Base-by-base conservation (phyloP, 2,797 vertebrate genomes). In the Gallirallus australis region DNA sequence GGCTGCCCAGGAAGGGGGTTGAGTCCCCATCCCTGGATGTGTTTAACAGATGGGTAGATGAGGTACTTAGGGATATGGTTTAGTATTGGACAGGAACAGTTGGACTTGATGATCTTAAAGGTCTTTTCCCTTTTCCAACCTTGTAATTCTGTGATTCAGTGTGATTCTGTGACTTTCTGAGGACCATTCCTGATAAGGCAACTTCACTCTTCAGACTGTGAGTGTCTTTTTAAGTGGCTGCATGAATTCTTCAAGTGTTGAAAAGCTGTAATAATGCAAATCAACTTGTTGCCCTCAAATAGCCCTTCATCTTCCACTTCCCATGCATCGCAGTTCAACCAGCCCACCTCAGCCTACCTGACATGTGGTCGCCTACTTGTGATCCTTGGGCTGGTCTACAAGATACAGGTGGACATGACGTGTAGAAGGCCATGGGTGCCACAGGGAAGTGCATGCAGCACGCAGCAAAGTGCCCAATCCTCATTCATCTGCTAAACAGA, bases 361-460 rank as follows among this genome's bases (percentile, higher is more conserved):
- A 0, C 27, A 0, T 3, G 31, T 17, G 9, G 17, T 45, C 19
- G 59, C 13, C 50, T 18, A 4, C 1, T 0, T 16, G 37, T 56
- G 24, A 13, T 39, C 53, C 68, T 30, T 10, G 76, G 30, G 47
- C 59, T 75, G 64, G 5, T n/a, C 72, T 20, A 1, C 18, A 21
- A 48, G 64, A 12, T 52, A 27, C 12, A 64, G 30, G 24, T 12
- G 24, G 48, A 71, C 50, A 33, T 5, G 47, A 18, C 2, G 13
- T 12, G 13, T 57, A 47, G 25, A 21, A 28, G 10, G 3, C 16
- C n/a, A 2, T 0, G 27, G 40, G 28, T 12, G 35, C 6, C n/a
- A 1, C 0, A 0, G 54, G 23, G 23, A 59, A 17, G 18, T 8
- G 31, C 0, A 0, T 1, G 2, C 25, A 76, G 50, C 42, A 48